Percentiles rank a stretch among this genome's conserved stretches.
Conservation (phyloP, 2,888 invertebrate species). For the Callinectes sapidus region DNA sequence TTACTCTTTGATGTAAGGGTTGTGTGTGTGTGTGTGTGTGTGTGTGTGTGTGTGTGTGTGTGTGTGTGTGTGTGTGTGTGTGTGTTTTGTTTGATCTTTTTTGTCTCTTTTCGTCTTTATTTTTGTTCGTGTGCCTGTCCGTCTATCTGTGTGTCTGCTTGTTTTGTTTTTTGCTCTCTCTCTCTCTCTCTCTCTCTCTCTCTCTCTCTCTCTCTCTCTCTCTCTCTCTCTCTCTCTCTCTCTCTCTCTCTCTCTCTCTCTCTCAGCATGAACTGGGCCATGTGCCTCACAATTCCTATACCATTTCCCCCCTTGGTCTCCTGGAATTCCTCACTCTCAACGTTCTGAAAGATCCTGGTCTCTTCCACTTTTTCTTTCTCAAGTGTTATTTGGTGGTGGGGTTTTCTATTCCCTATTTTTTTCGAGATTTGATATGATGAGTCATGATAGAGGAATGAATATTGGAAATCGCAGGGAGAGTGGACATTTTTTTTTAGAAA, state of each 20-base stretch:
- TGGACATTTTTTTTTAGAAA: neutral
- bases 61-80: neutral
- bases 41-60: neutral
- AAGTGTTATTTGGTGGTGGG: neutral
- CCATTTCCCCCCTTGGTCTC: neutral
- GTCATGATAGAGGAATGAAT: neutral
- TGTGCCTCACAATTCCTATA: neutral
- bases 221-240: too few relatives aligned
- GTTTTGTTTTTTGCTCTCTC: too few relatives aligned
- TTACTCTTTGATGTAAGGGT: neutral
- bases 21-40: neutral
- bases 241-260: too few relatives aligned
- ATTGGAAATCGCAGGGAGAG: neutral
- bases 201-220: too few relatives aligned
- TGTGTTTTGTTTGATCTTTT: too few relatives aligned
- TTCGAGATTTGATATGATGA: neutral
- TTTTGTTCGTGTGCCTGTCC: neutral
- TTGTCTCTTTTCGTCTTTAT: neutral
- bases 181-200: too few relatives aligned
- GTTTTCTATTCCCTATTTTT: neutral
- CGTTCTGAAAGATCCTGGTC: neutral
- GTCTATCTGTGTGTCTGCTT: neutral
- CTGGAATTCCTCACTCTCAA: neutral
- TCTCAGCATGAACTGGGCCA: neutral
- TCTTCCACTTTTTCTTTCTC: neutral